Percentiles rank a stretch among this genome's conserved stretches.
Conservation (phyloP, 2,113 vertebrate species). For the Porphyrio hochstetteri region DNA sequence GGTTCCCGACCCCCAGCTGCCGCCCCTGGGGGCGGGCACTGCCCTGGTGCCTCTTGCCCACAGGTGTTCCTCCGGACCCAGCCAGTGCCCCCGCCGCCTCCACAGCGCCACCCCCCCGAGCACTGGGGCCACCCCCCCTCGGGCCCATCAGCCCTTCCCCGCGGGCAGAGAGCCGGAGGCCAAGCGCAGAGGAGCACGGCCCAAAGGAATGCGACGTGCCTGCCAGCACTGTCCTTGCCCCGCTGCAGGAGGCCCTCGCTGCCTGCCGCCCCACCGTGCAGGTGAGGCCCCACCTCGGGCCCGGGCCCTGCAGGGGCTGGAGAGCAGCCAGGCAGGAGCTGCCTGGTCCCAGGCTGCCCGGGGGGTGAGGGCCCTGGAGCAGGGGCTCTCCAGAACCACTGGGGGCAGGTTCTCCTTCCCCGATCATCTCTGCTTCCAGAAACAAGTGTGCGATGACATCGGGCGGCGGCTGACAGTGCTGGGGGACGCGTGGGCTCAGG, state of each 20-base stretch:
- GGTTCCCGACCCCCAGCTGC: too few relatives aligned
- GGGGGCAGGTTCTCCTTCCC: neutral
- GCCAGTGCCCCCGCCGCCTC: neutral
- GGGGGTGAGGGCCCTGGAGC: too few relatives aligned
- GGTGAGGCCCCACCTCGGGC: conserved; percentile 59
- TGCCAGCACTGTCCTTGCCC: conserved; percentile 71
- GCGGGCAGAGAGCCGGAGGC: conserved; percentile 2
- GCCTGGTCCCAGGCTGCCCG: too few relatives aligned
- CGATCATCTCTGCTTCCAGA: conserved; percentile 66
- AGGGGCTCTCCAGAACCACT: neutral
- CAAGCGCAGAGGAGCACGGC: neutral
- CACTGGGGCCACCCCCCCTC: conserved; percentile 64
- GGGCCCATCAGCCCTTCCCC: conserved; percentile 9
- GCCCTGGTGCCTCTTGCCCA: neutral
- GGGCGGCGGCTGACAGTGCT: conserved; percentile 83
- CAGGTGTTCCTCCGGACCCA: conserved; percentile 8
- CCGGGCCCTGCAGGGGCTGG: neutral
- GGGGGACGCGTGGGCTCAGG: conserved; percentile 84
- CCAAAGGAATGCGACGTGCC: neutral
- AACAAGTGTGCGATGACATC: conserved; percentile 91
- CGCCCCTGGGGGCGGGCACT: neutral
- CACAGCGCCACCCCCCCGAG: conserved; percentile 40
- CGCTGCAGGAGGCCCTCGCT: conserved; percentile 75
- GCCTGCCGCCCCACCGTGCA: conserved; percentile 76
- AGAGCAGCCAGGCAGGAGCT: too few relatives aligned